Evolutionary conservation across 2,113 vertebrate species (phyloP).

Genomic region (Epinephelus cyanopodus): DNA sequence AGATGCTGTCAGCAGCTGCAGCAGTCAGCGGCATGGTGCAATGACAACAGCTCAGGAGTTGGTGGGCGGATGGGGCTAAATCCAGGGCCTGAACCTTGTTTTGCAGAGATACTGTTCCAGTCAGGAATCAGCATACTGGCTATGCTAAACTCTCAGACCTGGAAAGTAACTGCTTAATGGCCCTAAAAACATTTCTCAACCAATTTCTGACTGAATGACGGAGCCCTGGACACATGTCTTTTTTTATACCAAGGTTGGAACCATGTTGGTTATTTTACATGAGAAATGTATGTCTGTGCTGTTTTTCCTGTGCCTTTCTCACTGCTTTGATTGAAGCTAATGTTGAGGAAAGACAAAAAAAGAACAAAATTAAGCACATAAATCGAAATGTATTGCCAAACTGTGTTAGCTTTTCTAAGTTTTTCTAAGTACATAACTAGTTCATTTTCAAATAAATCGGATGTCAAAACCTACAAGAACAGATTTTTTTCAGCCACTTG

Average conservation of each 20-base stretch:
- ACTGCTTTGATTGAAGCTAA: background rate
- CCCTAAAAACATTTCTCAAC: background rate
- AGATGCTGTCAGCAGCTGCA: constrained; percentile 77
- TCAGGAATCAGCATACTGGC: constrained; percentile 5
- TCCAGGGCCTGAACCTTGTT: constrained; percentile 60
- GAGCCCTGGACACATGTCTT: background rate
- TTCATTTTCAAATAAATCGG: background rate
- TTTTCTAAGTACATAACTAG: too few relatives aligned
- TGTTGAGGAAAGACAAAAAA: background rate
- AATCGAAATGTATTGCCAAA: background rate
- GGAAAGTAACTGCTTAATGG: background rate
- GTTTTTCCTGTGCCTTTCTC: background rate
- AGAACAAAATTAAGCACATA: background rate
- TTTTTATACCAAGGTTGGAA: background rate
- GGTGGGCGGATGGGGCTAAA: constrained; percentile 61
- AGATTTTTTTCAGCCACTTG: too few relatives aligned
- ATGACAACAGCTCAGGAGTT: constrained; percentile 65
- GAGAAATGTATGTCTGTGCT: background rate
- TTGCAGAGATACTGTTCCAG: constrained; percentile 45
- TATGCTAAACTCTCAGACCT: constrained; percentile 2
- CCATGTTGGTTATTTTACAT: background rate
- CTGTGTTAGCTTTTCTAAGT: too few relatives aligned
- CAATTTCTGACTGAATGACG: background rate
- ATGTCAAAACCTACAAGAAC: too few relatives aligned
- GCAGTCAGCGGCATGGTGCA: constrained; percentile 56